Evolutionary conservation across 53 echinoderm and acorn worm genomes (phyloP), one percentile per base, ranked within the genome.

Genomic region (Apostichopus leukothele): DNA sequence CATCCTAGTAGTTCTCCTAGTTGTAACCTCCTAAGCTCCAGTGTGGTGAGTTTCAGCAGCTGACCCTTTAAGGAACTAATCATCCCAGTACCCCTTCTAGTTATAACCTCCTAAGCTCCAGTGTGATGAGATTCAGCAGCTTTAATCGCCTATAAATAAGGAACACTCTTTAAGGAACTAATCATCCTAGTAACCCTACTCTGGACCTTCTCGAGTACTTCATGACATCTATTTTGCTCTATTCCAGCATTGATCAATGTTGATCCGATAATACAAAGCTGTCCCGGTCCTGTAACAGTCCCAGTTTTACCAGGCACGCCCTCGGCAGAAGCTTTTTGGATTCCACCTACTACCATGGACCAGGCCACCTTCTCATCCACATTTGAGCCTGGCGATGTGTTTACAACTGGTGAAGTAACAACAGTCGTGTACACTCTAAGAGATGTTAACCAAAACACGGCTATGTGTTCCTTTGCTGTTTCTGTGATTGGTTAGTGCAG

Each of bases 181-280:
- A 39, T 39, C 39, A 39, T 39, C 39, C 3, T 39, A 39, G 39
- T 39, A 39, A 3, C 39, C 3, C 39, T 39, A 39, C 3, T 39
- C 39, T 39, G 39, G 39, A 39, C 39, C 39, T 39, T 39, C 39
- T 39, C 39, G 39, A 39, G 39, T 39, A 39, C 39, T 39, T 39
- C 39, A 39, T 39, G 39, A 21, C 74, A 39, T 39, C 77, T 76
- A 4, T 76, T 5, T 76, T 52, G 23, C 16, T 76, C 11, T 76
- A 50, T 67, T 50, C 51, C 85, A 85, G 85, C 85, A 3, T 85
- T 85, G 22, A 67, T 67, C 27, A 85, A 63, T 25, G 67, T 85
- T 4, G 85, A 63, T 51, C 85, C 85, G 23, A 16, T 67, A 4
- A 85, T 85, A 21, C 6, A 26, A 13, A 21, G 18, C 67, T 85